Evolutionary conservation across 2,888 invertebrate genomes (phyloP), one percentile per base, ranked within the genome.

Genomic region (Leptinotarsa haldemani): DNA sequence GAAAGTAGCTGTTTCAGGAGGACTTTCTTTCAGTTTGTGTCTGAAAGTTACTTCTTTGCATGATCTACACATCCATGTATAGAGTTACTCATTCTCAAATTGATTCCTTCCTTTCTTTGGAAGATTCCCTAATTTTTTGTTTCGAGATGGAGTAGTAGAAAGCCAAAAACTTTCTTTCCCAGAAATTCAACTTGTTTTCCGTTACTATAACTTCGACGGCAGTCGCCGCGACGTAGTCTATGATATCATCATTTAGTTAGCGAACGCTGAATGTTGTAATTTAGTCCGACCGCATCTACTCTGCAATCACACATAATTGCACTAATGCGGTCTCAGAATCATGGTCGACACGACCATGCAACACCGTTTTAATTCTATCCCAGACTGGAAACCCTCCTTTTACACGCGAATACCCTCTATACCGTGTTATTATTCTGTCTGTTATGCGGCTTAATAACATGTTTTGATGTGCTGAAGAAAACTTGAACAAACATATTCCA

Each of bases 241-340:
- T 73, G 69, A 69, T 73, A 73, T 69, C 72, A 72, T 73, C 69
- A 73, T 73, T 72, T 64, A 64, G 72, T 72, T 71, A 72, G 72
- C 64, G 68, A 53, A 68, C 64, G 72, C 63, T 68, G 72, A 72
- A 72, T 68, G 72, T 68, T 72, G 72, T 72, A 72, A 72, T 72
- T 72, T 63, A 72, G 63, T 52, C 63, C n/a, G 64, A 68, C 72
- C 72, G 66, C 73, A 66, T 68, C 69, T 65, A 65, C 65, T 73
- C 73, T 69, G 65, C 69, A 73, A 69, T 73, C 69, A 73, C 40
- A 69, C 65, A 65, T 73, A 69, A 73, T 70, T 73, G 73, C 69
- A 48, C 69, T 69, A 73, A 69, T 73, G 73, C 50, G 69, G 73
- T 69, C 73, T 69, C 58, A 69, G 70, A 70, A 74, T 74, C 61